These are phyloP conservation scores for Cheilinus undulatus DNA, from an alignment of 2,113 vertebrate genomes.

Conservation along the genomic window DNA sequence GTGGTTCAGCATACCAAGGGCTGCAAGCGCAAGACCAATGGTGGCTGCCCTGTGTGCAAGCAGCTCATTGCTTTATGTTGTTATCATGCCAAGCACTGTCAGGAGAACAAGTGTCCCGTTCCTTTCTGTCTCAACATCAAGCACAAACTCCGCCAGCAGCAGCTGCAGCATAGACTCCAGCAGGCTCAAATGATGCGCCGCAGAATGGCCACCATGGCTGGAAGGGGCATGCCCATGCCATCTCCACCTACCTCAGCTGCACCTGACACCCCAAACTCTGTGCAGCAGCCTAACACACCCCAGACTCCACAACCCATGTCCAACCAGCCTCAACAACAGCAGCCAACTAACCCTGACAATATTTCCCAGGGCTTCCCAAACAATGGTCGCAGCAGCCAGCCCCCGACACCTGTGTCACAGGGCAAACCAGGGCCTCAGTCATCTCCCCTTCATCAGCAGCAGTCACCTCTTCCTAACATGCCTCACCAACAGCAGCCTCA, in stretches of 20 bases:
- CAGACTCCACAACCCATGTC: slow-evolving; percentile 88
- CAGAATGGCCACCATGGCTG: slow-evolving; percentile 99
- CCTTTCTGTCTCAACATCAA: slow-evolving; percentile 99
- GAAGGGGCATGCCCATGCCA: slow-evolving; percentile 93
- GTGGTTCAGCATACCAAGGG: slow-evolving; percentile 99
- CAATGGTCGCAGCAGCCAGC: slow-evolving; percentile 90
- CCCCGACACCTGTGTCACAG: slow-evolving; percentile 87
- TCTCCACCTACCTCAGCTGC: slow-evolving; percentile 95
- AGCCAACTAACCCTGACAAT: slow-evolving; percentile 84
- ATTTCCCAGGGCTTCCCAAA: slow-evolving; percentile 89
- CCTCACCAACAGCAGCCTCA: slow-evolving; percentile 74
- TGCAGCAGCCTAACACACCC: slow-evolving; percentile 91
- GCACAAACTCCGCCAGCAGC: slow-evolving; percentile 98
- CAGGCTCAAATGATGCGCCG: slow-evolving; percentile 98
- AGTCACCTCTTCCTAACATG: slow-evolving; percentile 87
- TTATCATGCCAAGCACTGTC: slow-evolving; percentile 99
- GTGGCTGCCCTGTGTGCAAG: slow-evolving; percentile 98
- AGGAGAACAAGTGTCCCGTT: slow-evolving; percentile 99
- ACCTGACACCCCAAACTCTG: slow-evolving; percentile 90
- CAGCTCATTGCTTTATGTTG: slow-evolving; percentile 98
- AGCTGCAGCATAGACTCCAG: slow-evolving; percentile 97
- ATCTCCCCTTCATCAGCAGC: slow-evolving; percentile 87
- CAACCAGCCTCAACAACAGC: slow-evolving; percentile 82
- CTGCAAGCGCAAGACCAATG: slow-evolving; percentile 99
- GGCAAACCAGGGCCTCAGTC: slow-evolving; percentile 90